These are phyloP conservation scores for Apotomis turbidana DNA, from an alignment of 2,888 invertebrate species.

Conservation along the genomic window DNA sequence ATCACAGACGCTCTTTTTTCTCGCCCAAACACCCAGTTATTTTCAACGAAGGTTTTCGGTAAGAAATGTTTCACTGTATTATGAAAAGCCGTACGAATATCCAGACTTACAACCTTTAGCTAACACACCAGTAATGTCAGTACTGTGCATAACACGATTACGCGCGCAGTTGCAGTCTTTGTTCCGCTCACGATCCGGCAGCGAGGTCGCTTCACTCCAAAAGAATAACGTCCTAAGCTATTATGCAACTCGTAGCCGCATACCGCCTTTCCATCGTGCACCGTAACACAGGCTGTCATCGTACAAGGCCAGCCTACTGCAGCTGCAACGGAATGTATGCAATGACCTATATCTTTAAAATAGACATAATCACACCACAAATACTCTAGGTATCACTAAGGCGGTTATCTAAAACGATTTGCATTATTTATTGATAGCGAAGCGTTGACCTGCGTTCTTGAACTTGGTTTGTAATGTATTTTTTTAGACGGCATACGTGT, in stretches of 20 bases:
- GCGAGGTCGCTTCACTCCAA: constrained; percentile 28
- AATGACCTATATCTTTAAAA: constrained; percentile 35
- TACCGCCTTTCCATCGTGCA: neutral
- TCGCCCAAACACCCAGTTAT: no score
- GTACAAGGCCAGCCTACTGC: constrained; percentile 35
- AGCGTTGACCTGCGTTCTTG: constrained; percentile 31
- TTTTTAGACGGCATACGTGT: neutral
- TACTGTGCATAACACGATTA: constrained; percentile 30
- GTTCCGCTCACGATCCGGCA: constrained; percentile 33
- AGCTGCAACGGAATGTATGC: constrained; percentile 36
- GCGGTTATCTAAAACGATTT: constrained; percentile 33
- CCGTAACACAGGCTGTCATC: constrained; percentile 26
- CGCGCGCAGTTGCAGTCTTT: constrained; percentile 39
- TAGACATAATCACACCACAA: constrained; percentile 19
- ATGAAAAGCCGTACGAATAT: neutral
- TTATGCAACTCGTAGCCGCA: neutral
- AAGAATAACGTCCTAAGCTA: neutral
- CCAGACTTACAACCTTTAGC: neutral
- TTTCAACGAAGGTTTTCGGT: constrained; percentile 5
- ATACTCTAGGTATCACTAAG: constrained; percentile 13
- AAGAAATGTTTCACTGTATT: neutral
- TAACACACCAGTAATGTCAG: constrained; percentile 1
- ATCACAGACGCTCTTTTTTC: no score
- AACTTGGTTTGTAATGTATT: constrained; percentile 28
- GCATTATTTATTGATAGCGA: constrained; percentile 36